Evolutionary conservation across 2,797 vertebrate species (phyloP), one percentile per base, ranked within the genome.

Genomic region (Iguana delicatissima): DNA sequence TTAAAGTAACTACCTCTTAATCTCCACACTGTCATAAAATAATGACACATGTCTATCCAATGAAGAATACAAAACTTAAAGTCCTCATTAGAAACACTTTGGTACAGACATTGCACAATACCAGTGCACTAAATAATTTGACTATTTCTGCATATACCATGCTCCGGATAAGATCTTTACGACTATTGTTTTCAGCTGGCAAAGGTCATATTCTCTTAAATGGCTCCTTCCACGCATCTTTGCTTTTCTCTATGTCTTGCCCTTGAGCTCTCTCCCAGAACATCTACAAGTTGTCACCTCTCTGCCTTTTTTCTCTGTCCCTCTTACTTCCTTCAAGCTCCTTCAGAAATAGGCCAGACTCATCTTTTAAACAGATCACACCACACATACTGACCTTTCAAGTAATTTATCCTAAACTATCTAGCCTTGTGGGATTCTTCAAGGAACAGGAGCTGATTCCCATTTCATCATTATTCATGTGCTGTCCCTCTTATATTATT

Each of bases 401-500:
- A 77, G 57, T 74, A 84, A 62, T 76, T 88, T 67, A 16, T 13
- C 64, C 72, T n/a, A 50, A 42, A 79, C 22, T 50, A 38, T 89
- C 73, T 20, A 89, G 67, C 86, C 18, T 26, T 69, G 38, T 4
- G 0, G 86, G 14, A 2, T 92, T 16, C 82, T 92, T 85, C 73
- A 69, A 93, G 57, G 76, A 89, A 2, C 42, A 87, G 67, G 64
- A 79, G n/a, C 81, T 93, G 88, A 93, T 92, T 94, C 94, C 82
- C 90, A 29, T 79, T 10, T 10, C 80, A 82, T 84, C 0, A 0
- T 90, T 94, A 93, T 89, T 95, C 81, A 91, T 81, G 26, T 85
- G 85, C 88, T 35, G 72, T 46, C 3, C 14, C 91, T 55, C 88
- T 93, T 89, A 46, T 46, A 95, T 94, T 95, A 95, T 92, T 93